Evolutionary conservation across 2,113 vertebrate genomes (phyloP), one percentile per base, ranked within the genome.

Genomic region (Noctilio leporinus): DNA sequence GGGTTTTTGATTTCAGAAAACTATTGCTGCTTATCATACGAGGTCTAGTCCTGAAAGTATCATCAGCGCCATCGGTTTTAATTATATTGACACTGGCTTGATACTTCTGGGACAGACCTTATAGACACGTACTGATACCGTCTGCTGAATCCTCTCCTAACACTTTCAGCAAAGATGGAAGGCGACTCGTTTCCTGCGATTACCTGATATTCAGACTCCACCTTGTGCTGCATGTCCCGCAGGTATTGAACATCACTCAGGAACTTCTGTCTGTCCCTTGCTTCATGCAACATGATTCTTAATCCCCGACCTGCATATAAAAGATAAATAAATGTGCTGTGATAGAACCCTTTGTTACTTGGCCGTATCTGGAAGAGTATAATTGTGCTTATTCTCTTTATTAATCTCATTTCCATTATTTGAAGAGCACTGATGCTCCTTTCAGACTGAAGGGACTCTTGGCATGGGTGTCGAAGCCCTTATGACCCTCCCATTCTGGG

Each of bases 151-250:
- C 40, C 45, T 53, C 47, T n/a, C 38, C 10, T 9, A 4, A 55
- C 51, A n/a, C 82, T 20, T 2, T 6, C 26, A 38, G 30, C 0
- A 7, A 0, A 17, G 9, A 57, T 5, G 12, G 28, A 24, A 24
- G 53, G 8, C 10, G 14, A n/a, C 1, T 17, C 85, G 38, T 43
- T 77, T 91, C 57, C 84, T 43, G 59, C 45, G 10, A 0, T 85
- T 98, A 97, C 97, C 98, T 98, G 96, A 91, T 98, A 95, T 9
- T 97, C 97, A 51, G 96, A 93, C 64, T 98, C 97, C 95, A 53
- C 90, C 83, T 97, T 97, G 65, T 92, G 86, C 35, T 97, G 98
- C 86, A 97, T 96, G 75, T 97, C 73, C 59, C 86, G 97, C 75
- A 95, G 96, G 53, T 96, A 93, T 8, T 95, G 93, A 65, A 87